These are phyloP conservation scores for Drosophila erecta DNA, from an alignment of 1,140 invertebrate genomes.

Conservation along the genomic window DNA sequence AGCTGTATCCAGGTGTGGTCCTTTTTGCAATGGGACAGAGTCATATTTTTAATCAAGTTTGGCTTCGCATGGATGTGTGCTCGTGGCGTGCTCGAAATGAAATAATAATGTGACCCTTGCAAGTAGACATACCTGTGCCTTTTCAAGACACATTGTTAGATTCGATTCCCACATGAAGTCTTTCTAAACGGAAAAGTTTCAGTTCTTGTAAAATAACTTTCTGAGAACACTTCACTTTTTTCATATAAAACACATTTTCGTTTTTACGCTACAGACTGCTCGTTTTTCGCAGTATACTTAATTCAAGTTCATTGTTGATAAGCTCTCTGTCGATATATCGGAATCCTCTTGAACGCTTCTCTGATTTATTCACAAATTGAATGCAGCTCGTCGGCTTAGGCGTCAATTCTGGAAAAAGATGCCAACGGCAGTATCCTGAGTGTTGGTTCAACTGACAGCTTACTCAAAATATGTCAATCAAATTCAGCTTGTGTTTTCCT, in stretches of 20 bases:
- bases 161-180: too few relatives aligned
- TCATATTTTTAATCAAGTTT: not conserved
- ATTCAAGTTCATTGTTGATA: constrained; percentile 31
- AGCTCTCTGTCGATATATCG: constrained; percentile 11
- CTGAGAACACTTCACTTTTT: too few relatives aligned
- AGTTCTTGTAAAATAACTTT: too few relatives aligned
- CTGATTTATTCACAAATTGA: constrained; percentile 58
- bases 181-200: too few relatives aligned
- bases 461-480: constrained; percentile 79
- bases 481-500: constrained; percentile 21
- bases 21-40: not conserved
- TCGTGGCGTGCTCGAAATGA: too few relatives aligned
- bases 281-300: constrained; percentile 30
- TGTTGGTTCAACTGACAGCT: constrained; percentile 66
- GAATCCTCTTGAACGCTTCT: constrained; percentile 52
- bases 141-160: too few relatives aligned
- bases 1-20: not conserved
- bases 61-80: too few relatives aligned
- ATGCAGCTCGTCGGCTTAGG: constrained; percentile 45
- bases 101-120: not conserved
- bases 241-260: too few relatives aligned
- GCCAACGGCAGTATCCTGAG: constrained; percentile 45
- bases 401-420: constrained; percentile 46
- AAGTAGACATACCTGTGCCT: not conserved
- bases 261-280: constrained; percentile 21